A percentile compares a stretch with the other conserved stretches of the same genome.
Evolutionary conservation across 2,113 vertebrate species (phyloP).

Genomic region (Prionailurus bengalensis): DNA sequence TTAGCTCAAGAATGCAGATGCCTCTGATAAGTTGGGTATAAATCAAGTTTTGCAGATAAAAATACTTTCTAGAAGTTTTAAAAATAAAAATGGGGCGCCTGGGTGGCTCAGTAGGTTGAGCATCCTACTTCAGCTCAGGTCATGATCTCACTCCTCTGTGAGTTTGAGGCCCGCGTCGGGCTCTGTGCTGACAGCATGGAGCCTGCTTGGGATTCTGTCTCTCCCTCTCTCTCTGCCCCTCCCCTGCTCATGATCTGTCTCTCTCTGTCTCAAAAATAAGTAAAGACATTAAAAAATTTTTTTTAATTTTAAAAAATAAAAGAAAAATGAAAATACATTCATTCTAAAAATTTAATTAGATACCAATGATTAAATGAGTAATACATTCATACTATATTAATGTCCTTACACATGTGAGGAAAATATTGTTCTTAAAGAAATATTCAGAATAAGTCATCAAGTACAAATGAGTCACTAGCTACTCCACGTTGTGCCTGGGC

Average conservation of each 20-base stretch:
- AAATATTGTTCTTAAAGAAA: background rate
- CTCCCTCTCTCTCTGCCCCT: too few species aligned
- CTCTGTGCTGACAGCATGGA: too few species aligned
- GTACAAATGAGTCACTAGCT: background rate
- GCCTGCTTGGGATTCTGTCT: too few species aligned
- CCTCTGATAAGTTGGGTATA: background rate
- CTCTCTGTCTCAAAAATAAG: too few species aligned
- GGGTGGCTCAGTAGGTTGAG: too few species aligned
- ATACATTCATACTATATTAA: background rate
- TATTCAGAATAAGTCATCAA: background rate
- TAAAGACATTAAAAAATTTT: too few species aligned
- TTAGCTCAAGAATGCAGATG: background rate
- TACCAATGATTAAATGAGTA: background rate
- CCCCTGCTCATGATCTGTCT: too few species aligned
- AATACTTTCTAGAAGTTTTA: background rate
- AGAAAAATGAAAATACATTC: background rate
- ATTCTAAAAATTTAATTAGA: background rate
- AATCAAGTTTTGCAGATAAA: background rate
- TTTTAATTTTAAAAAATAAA: background rate
- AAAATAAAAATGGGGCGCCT: background rate
- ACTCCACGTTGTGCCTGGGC: accelerated
- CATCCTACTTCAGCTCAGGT: too few species aligned
- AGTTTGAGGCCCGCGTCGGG: too few species aligned
- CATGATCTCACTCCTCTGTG: too few species aligned
- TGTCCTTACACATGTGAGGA: background rate